Conservation (phyloP, 1,140 invertebrate genomes). For the Trinorchestia longiramus region DNA sequence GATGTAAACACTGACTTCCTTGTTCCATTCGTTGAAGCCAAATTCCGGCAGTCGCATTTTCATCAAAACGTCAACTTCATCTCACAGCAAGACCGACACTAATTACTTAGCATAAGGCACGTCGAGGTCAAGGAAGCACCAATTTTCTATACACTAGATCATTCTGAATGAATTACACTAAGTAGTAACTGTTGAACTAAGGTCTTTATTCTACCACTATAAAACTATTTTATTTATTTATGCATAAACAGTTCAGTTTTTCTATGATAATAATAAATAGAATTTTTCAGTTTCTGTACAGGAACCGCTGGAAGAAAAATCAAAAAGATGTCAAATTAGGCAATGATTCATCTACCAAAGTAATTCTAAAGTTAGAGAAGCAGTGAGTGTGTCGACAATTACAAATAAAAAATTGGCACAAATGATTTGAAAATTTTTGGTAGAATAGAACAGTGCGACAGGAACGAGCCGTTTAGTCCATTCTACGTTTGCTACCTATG, state of each 20-base stretch:
- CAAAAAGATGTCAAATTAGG: not conserved
- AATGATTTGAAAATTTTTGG: too few species aligned
- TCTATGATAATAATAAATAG: not conserved
- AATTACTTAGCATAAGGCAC: not conserved
- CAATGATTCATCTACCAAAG: not conserved
- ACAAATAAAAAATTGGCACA: too few species aligned
- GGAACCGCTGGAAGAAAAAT: not conserved
- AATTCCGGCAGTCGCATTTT: not conserved
- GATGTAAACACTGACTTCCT: not conserved
- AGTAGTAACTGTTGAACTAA: not conserved
- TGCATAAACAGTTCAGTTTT: not conserved
- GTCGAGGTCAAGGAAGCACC: not conserved
- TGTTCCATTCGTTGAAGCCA: not conserved
- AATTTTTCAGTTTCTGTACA: slow-evolving; percentile 11
- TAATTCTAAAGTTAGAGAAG: too few species aligned
- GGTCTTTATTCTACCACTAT: not conserved
- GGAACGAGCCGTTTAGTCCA: too few species aligned
- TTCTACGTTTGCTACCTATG: too few species aligned
- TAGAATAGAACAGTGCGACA: too few species aligned
- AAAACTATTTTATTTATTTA: not conserved
- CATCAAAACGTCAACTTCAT: not conserved
- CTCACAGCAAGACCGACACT: not conserved
- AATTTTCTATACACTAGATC: slow-evolving; percentile 44
- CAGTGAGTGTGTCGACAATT: too few species aligned
- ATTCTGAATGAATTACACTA: not conserved